Conservation (phyloP, 2,113 vertebrate species). For the Platanista minor region DNA sequence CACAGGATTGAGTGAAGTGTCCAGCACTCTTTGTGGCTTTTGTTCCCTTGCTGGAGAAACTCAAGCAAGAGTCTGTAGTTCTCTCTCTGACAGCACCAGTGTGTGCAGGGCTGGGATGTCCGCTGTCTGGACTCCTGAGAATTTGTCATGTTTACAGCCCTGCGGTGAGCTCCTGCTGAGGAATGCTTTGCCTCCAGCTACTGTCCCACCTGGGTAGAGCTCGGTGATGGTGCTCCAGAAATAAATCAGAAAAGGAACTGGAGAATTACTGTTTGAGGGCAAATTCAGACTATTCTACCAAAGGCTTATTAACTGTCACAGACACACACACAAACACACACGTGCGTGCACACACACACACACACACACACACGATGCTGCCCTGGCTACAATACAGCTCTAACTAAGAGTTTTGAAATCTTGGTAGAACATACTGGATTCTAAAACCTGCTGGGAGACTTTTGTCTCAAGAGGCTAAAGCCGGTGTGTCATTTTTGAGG, state of each 20-base stretch:
- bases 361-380: not conserved
- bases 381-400: not conserved
- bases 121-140: not conserved
- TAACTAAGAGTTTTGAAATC: not conserved
- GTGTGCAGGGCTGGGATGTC: not conserved
- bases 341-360: not conserved
- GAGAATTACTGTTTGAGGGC: no score
- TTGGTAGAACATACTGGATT: not conserved
- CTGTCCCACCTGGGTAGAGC: not conserved
- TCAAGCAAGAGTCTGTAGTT: not conserved
- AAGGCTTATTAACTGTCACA: no score
- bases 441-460: not conserved
- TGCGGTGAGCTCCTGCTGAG: not conserved
- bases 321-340: not conserved
- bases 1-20: not conserved
- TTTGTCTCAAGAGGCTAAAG: not conserved
- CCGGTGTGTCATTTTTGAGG: not conserved
- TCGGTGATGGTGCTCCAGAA: not conserved
- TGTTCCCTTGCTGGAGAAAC: not conserved
- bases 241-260: no score
- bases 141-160: not conserved
- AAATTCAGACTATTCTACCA: no score
- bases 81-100: accelerated
- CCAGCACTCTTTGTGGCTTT: not conserved
- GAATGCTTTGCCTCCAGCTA: not conserved